Evolutionary conservation across 2,888 invertebrate genomes (phyloP).

Genomic region (Heliconius aoede): DNA sequence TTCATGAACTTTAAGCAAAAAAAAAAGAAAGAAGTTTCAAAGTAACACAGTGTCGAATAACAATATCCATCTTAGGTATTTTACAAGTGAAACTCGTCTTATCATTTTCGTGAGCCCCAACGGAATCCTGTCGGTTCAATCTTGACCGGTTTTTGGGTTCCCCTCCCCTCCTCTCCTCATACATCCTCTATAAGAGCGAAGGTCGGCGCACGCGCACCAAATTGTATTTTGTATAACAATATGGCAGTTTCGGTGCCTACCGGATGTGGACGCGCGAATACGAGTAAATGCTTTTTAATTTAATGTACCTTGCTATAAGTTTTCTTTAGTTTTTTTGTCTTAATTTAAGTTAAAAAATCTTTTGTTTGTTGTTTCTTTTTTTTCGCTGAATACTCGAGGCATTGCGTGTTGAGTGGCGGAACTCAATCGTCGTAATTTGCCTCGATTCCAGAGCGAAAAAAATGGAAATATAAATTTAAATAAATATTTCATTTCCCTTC

Average conservation of each 20-base stretch:
- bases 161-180: conserved; percentile 51
- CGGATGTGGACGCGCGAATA: conserved; percentile 47
- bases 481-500: no score
- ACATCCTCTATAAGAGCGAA: conserved; percentile 61
- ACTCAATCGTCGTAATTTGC: no score
- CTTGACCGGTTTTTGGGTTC: conserved; percentile 62
- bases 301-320: not conserved
- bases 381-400: no score
- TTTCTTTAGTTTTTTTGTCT: not conserved
- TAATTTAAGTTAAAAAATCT: not conserved
- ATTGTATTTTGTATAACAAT: conserved; percentile 66
- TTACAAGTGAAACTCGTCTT: conserved; percentile 41
- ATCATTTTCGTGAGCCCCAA: conserved; percentile 44
- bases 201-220: conserved; percentile 67
- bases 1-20: conserved; percentile 11
- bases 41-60: conserved; percentile 34
- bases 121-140: conserved; percentile 46
- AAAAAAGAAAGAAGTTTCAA: conserved; percentile 19
- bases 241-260: conserved; percentile 54
- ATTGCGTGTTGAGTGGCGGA: no score
- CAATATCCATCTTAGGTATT: conserved; percentile 32
- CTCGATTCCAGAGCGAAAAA: no score
- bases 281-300: conserved; percentile 33
- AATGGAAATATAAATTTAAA: no score
- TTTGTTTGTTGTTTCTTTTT: not conserved